Base-by-base conservation (phyloP, 2,888 invertebrate genomes). In the Autographa pulchrina region DNA sequence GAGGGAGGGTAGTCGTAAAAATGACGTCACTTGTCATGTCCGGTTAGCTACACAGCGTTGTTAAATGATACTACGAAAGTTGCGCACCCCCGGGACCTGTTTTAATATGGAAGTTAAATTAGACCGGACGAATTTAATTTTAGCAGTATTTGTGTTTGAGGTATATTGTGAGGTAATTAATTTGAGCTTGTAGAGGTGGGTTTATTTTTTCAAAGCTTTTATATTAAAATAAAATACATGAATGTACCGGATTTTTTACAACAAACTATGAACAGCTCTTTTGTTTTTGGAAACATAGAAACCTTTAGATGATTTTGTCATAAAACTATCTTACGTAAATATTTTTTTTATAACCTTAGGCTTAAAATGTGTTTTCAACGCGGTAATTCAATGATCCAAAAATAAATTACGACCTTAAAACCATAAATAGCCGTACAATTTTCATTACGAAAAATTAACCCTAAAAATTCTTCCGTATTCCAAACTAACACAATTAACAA, bases 1-100 rank as follows among this genome's bases (percentile, higher is more conserved):
- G 61, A 58, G 20, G 66, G 56, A 54, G 41, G 16, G 16, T 4
- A 69, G 62, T 62, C 70, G 66, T 73, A 59, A 31, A 25, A 41
- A 63, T 77, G 75, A 82, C 74, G 79, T 75, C 82, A 79, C 73
- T 54, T 43, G 77, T 68, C 81, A 75, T 64, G 75, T 77, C 69
- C 60, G 59, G 18, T 72, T 66, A 70, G 52, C 67, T 59, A 72
- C 61, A 52, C 64, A 62, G 69, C 62, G 66, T 64, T 63, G 38
- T n/a, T 68, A 68, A 59, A 56, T 62, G 69, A 71, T 3, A 16
- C 62, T 31, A 16, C 64, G 54, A 69, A 67, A 32, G 62, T 25
- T 54, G 63, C 52, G 70, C 70, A 65, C 69, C 78, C 75, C 0
- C 0, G 16, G 70, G 78, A 68, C 32, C 43, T 38, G 56, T 74